A percentile compares a stretch with the other conserved stretches of the same genome.
Evolutionary conservation across 2,888 invertebrate species (phyloP).

Genomic region (Lasioglossum calceatum): DNA sequence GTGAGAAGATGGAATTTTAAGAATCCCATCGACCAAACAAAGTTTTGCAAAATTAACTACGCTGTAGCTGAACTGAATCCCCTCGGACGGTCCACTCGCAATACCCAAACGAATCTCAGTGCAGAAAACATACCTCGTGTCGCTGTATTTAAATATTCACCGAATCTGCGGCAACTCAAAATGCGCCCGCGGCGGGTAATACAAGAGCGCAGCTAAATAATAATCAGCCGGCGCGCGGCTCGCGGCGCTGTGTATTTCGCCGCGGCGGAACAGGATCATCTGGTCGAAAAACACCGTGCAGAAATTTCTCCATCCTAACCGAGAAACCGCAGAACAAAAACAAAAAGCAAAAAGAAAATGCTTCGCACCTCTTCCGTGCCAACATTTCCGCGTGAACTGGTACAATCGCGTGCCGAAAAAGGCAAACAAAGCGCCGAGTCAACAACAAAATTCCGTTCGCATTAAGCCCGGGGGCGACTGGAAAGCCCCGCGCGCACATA

Average conservation of each 20-base stretch:
- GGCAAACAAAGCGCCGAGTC: background rate
- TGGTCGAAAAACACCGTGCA: background rate
- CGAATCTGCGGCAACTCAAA: background rate
- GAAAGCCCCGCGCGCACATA: background rate
- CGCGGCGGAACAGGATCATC: background rate
- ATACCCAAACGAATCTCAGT: background rate
- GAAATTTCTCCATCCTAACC: background rate
- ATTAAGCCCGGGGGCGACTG: background rate
- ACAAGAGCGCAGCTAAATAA: background rate
- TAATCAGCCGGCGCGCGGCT: background rate
- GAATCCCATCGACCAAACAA: background rate
- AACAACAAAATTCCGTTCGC: constrained; percentile 6
- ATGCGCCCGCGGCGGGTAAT: background rate
- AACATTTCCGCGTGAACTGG: constrained; percentile 4
- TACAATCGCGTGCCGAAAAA: constrained; percentile 4
- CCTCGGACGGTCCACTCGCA: background rate
- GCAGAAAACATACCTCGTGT: background rate
- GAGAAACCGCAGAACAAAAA: background rate
- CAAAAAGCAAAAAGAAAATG: background rate
- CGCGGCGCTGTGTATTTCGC: background rate
- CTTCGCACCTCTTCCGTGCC: background rate
- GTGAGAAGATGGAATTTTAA: too few species aligned
- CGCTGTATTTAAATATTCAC: background rate
- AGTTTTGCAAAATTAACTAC: background rate
- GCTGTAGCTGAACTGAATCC: background rate